Conservation (phyloP, 2,113 vertebrate genomes). For the Poicephalus gulielmi region DNA sequence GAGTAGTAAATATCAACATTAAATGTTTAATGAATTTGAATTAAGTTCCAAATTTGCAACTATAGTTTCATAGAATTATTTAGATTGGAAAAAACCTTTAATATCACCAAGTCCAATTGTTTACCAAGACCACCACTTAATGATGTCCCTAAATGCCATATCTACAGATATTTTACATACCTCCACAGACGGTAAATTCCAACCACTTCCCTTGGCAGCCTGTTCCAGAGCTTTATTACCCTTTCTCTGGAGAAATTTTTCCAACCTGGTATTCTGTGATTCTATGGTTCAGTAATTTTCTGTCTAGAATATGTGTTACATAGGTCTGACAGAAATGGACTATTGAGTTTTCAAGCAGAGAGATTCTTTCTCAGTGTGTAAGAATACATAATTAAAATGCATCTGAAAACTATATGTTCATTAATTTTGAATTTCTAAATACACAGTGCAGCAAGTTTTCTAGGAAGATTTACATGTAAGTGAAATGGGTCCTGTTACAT, state of each 20-base stretch:
- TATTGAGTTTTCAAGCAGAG: neutral
- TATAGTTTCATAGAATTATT: neutral
- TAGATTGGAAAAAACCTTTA: neutral
- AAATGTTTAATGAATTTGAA: neutral
- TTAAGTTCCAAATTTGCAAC: neutral
- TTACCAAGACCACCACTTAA: neutral
- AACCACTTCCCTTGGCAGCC: neutral
- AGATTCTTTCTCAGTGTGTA: neutral
- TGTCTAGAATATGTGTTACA: neutral
- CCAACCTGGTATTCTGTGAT: neutral
- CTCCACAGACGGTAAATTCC: neutral
- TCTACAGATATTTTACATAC: too few species aligned
- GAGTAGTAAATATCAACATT: neutral
- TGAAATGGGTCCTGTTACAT: neutral
- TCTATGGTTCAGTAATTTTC: neutral
- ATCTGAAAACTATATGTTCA: neutral
- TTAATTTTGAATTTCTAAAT: neutral
- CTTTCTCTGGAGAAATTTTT: neutral
- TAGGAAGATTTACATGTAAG: neutral
- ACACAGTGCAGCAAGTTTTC: neutral
- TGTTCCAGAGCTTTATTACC: neutral
- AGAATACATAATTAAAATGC: neutral
- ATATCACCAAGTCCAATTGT: neutral
- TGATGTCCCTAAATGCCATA: neutral
- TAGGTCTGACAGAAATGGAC: neutral